Conservation (phyloP, 2,888 invertebrate genomes). For the Drosophila birchii region DNA sequence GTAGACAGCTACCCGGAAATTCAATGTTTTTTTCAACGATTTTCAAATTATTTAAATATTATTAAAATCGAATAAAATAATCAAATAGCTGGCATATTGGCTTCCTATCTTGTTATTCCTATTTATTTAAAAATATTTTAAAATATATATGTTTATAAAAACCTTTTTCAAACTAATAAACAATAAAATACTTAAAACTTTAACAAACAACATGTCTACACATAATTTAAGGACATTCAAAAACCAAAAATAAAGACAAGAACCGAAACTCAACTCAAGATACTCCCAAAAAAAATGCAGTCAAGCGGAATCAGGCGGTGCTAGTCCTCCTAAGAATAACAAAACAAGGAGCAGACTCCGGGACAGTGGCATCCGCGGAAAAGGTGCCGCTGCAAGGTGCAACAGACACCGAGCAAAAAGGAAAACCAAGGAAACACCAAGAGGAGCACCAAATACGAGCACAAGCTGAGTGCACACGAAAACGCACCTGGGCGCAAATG, state of each 20-base stretch:
- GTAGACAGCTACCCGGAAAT: too few relatives aligned
- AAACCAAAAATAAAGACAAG: background rate
- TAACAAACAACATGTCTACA: background rate
- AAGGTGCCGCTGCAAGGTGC: constrained; percentile 38
- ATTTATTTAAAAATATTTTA: too few relatives aligned
- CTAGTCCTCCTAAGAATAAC: constrained; percentile 38
- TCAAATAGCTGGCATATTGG: too few relatives aligned
- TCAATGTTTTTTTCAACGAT: too few relatives aligned
- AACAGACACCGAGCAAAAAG: constrained; percentile 25
- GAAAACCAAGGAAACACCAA: background rate
- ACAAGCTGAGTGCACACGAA: constrained; percentile 53
- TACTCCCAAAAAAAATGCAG: background rate
- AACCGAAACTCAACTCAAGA: constrained; percentile 1
- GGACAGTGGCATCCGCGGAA: constrained; percentile 15
- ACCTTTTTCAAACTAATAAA: too few relatives aligned
- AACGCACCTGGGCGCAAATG: constrained; percentile 77
- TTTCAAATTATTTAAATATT: too few relatives aligned
- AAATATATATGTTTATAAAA: too few relatives aligned
- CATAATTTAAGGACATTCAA: background rate
- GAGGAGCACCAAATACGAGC: constrained; percentile 8
- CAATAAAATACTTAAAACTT: background rate
- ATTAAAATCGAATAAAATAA: too few relatives aligned
- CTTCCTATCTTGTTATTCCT: too few relatives aligned
- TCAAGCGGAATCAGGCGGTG: constrained; percentile 31
- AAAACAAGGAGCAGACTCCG: constrained; percentile 28